Evolutionary conservation across 2,888 invertebrate genomes (phyloP).

Genomic region (Danaus chrysippus): DNA sequence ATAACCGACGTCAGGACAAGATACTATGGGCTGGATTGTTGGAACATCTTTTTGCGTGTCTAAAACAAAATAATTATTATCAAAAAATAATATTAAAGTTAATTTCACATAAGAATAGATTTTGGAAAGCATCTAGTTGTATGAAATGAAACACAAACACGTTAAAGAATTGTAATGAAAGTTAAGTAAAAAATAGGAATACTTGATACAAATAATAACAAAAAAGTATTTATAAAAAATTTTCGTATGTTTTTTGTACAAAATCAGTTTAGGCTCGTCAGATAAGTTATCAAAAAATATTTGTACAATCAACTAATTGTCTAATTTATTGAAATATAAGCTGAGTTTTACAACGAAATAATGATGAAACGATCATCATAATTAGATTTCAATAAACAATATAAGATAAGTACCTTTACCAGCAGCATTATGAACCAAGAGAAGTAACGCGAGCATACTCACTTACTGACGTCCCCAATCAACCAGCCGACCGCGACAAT

Average conservation of each 20-base stretch:
- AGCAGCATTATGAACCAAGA: slow-evolving; percentile 33
- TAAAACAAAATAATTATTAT: slow-evolving; percentile 29
- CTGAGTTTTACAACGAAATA: no score
- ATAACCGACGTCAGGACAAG: slow-evolving; percentile 53
- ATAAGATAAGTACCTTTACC: slow-evolving; percentile 28
- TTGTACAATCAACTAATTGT: no score
- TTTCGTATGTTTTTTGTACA: no score
- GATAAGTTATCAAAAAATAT: no score
- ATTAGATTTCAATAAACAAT: background rate
- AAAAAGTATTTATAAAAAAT: no score
- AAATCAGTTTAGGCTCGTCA: no score
- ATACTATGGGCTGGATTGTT: slow-evolving; percentile 36
- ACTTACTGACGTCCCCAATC: slow-evolving; percentile 30
- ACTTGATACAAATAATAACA: no score
- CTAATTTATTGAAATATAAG: no score
- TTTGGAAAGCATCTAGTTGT: no score
- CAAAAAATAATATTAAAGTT: slow-evolving; percentile 5
- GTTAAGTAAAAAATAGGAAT: no score
- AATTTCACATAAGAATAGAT: background rate
- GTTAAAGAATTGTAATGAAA: no score
- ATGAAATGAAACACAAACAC: no score
- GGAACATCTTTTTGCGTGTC: slow-evolving; percentile 40
- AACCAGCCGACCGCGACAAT: slow-evolving; percentile 18
- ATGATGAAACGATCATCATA: background rate
- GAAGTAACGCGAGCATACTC: slow-evolving; percentile 36